Conservation (phyloP, 2,113 vertebrate species). For the Pleuronectes platessa region DNA sequence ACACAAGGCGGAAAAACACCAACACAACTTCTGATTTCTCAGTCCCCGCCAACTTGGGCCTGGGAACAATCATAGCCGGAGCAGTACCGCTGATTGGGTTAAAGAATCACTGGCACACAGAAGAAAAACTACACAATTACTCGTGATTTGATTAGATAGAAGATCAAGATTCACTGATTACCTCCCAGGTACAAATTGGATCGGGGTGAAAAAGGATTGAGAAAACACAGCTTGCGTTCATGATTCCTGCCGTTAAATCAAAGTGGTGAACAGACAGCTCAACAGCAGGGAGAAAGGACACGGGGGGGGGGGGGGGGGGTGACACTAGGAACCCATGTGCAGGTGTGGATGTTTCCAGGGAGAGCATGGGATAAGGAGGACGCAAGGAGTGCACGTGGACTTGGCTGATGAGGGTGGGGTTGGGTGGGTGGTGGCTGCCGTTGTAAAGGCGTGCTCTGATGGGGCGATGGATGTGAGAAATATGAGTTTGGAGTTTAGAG, state of each 20-base stretch:
- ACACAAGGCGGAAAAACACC: constrained; percentile 55
- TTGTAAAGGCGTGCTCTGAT: constrained; percentile 77
- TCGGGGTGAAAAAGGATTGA: background rate
- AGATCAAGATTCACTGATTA: constrained; percentile 18
- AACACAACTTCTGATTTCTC: constrained; percentile 66
- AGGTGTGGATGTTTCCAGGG: constrained; percentile 82
- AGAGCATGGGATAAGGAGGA: constrained; percentile 66
- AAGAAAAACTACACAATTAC: background rate
- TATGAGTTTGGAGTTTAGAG: constrained; percentile 10
- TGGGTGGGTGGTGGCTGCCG: constrained; percentile 55
- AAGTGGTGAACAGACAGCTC: constrained; percentile 67
- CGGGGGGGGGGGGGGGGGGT: background rate
- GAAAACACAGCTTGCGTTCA: constrained; percentile 59
- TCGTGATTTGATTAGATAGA: constrained; percentile 23
- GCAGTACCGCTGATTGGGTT: constrained; percentile 46
- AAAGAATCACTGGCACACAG: constrained; percentile 32
- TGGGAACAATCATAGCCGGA: constrained; percentile 33
- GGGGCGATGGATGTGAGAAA: constrained; percentile 64
- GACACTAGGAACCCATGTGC: constrained; percentile 71
- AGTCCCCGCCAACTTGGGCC: constrained; percentile 40
- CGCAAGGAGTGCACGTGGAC: constrained; percentile 43
- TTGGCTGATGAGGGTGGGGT: constrained; percentile 58
- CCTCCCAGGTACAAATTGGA: constrained; percentile 45
- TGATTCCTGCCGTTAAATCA: constrained; percentile 44
- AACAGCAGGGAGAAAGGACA: constrained; percentile 52